Evolutionary conservation across 2,113 vertebrate species (phyloP).

Genomic region (Suricata suricatta): DNA sequence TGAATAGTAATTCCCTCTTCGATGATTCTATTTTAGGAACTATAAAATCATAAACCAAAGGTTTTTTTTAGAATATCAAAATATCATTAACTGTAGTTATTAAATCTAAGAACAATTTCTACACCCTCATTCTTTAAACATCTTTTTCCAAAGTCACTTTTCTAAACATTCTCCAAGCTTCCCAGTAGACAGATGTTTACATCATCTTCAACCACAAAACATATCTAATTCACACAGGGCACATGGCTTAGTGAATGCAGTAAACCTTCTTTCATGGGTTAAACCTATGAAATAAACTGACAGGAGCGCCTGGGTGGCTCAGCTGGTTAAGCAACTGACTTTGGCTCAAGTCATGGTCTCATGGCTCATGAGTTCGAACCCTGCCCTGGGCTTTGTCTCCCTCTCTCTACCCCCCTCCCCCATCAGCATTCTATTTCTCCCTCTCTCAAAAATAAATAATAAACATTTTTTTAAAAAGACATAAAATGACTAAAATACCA

Average conservation of each 20-base stretch:
- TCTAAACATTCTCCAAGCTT: constrained; percentile 23
- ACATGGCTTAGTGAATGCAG: neutral
- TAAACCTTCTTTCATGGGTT: constrained; percentile 23
- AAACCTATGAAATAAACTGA: constrained; percentile 39
- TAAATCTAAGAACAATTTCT: neutral
- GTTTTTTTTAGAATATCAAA: neutral
- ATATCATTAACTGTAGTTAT: neutral
- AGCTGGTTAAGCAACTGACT: too few relatives aligned
- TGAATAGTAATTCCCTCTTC: constrained; percentile 5
- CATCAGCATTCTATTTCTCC: too few relatives aligned
- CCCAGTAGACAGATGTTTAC: constrained; percentile 31
- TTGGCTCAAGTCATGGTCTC: too few relatives aligned
- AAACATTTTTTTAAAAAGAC: too few relatives aligned
- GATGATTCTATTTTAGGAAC: constrained; percentile 7
- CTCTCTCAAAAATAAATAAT: too few relatives aligned
- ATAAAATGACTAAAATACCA: neutral
- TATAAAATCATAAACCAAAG: constrained; percentile 24
- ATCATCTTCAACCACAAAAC: neutral
- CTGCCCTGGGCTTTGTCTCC: too few relatives aligned
- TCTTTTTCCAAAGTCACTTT: constrained; percentile 52
- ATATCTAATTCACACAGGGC: neutral
- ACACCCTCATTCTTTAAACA: constrained; percentile 54
- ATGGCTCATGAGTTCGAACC: too few relatives aligned
- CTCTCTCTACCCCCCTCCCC: too few relatives aligned
- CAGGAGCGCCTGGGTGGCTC: too few relatives aligned